Conservation (phyloP, 2,797 vertebrate species). For the Acomys russatus region DNA sequence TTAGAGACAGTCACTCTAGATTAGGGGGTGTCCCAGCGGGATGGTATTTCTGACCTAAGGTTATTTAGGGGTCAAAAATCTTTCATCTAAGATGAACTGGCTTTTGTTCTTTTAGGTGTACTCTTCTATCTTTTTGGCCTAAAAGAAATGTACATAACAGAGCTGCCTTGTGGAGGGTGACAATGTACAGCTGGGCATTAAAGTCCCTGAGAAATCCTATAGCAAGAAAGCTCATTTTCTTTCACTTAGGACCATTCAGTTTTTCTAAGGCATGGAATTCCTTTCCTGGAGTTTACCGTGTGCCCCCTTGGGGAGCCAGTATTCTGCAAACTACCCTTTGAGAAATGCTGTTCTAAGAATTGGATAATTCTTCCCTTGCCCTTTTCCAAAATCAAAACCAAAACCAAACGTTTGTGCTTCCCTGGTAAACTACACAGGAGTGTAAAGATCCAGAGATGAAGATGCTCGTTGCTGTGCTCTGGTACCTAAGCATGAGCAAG, state of each 20-base stretch:
- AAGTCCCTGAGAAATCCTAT: constrained; percentile 54
- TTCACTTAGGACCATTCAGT: background rate
- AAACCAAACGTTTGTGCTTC: background rate
- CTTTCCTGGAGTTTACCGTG: background rate
- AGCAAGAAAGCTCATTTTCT: background rate
- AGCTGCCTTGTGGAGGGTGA: background rate
- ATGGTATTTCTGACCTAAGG: background rate
- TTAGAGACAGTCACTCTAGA: background rate
- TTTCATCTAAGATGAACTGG: background rate
- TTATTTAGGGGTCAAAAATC: background rate
- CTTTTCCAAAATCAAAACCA: background rate
- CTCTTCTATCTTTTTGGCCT: background rate
- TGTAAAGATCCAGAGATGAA: background rate
- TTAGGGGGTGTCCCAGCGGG: background rate
- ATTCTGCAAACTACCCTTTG: background rate
- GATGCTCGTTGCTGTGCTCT: background rate
- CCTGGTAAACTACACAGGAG: background rate
- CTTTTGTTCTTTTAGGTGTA: background rate
- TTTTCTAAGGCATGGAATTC: background rate
- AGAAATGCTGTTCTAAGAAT: constrained; percentile 14
- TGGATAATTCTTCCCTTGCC: background rate
- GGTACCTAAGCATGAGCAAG: background rate
- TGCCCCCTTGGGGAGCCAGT: background rate
- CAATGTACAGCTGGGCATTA: background rate
- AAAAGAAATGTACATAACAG: constrained; percentile 1